Conservation (phyloP, 1,140 invertebrate genomes). For the Heliconius hewitsoni region DNA sequence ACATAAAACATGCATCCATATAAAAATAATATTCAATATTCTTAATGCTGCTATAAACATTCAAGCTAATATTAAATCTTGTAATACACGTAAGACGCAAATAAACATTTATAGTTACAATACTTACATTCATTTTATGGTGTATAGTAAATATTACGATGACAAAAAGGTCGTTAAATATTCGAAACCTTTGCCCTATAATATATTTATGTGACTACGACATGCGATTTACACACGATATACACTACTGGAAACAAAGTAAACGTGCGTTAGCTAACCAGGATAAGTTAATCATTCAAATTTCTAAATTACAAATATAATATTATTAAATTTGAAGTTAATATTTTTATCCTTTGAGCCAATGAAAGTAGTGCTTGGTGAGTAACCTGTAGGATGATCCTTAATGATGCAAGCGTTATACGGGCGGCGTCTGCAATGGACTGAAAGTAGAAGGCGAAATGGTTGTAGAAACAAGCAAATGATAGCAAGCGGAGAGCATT, state of each 20-base stretch:
- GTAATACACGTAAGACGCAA: not conserved
- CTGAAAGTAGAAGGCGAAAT: conserved; percentile 60
- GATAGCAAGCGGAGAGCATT: not conserved
- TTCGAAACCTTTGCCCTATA: not conserved
- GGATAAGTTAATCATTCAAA: not conserved
- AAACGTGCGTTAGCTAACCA: not conserved
- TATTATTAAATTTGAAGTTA: not conserved
- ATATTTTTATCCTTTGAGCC: conserved; percentile 1
- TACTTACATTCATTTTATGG: not conserved
- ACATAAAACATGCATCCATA: not conserved
- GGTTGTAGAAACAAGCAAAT: conserved; percentile 15
- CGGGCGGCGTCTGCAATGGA: conserved; percentile 60
- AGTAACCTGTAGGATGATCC: conserved; percentile 63
- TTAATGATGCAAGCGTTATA: conserved; percentile 65
- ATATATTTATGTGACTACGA: conserved; percentile 9
- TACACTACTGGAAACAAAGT: not conserved
- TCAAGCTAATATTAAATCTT: not conserved
- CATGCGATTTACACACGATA: not conserved
- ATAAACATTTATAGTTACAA: not conserved
- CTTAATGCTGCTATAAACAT: not conserved
- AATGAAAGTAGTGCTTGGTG: conserved; percentile 21
- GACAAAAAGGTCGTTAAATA: conserved; percentile 5
- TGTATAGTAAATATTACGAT: not conserved
- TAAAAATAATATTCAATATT: not conserved
- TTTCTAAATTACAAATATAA: not conserved